Conservation (phyloP, 1,140 invertebrate genomes). For the Centruroides vittatus region DNA sequence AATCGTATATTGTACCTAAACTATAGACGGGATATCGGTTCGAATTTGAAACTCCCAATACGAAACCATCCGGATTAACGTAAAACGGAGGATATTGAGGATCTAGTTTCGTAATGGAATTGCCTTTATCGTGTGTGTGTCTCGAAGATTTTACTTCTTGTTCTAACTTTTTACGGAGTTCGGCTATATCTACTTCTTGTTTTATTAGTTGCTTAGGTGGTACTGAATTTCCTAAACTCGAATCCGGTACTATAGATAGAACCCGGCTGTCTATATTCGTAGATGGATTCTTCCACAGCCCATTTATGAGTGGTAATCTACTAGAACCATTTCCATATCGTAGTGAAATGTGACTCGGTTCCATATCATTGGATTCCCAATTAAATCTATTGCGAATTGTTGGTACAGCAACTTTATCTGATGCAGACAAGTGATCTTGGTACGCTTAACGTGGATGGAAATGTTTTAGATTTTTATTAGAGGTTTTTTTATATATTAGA, state of each 20-base stretch:
- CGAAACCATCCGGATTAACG: not conserved
- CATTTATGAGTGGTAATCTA: constrained; percentile 12
- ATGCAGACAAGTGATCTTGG: no score
- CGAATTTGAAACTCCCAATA: not conserved
- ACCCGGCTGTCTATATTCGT: not conserved
- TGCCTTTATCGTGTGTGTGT: not conserved
- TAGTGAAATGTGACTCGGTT: no score
- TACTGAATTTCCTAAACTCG: constrained; percentile 5
- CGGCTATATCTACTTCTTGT: constrained; percentile 11
- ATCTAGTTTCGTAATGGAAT: no score
- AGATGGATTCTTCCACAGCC: constrained; percentile 2
- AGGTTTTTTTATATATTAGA: no score
- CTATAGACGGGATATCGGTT: not conserved
- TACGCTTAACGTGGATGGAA: no score
- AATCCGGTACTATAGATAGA: not conserved
- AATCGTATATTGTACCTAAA: not conserved
- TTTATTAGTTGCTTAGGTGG: constrained; percentile 2
- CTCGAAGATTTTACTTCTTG: constrained; percentile 4
- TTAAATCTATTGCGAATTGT: no score
- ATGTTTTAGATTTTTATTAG: no score
- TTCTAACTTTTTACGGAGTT: constrained; percentile 7
- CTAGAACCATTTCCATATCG: constrained; percentile 6
- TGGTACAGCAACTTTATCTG: no score
- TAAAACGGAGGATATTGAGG: no score
- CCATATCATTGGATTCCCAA: no score